Percentiles rank a stretch among this genome's conserved stretches.
Evolutionary conservation across 2,113 vertebrate genomes (phyloP).

Genomic region (Aptenodytes patagonicus): DNA sequence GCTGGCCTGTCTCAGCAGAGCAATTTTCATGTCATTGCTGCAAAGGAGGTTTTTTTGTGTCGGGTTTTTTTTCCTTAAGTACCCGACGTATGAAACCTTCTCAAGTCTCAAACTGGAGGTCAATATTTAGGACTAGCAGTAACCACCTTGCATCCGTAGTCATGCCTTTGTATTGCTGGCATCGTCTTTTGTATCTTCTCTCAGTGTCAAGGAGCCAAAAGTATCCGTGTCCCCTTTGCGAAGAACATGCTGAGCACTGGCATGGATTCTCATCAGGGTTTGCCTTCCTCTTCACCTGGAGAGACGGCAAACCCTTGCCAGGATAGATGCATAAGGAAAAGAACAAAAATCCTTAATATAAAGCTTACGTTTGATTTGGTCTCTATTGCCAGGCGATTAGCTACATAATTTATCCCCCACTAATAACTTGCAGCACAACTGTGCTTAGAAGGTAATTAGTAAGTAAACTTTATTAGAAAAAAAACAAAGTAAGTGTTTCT

Average conservation of each 20-base stretch:
- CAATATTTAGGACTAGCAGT: background rate
- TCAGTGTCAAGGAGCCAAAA: background rate
- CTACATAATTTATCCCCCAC: background rate
- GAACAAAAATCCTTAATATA: background rate
- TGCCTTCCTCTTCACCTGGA: background rate
- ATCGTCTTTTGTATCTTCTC: background rate
- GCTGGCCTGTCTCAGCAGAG: fast-evolving
- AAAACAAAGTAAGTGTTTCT: background rate
- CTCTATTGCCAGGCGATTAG: conserved; percentile 7
- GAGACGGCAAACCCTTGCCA: background rate
- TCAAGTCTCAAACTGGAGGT: background rate
- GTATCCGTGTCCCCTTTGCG: background rate
- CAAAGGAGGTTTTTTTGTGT: background rate
- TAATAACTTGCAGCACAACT: conserved; percentile 1
- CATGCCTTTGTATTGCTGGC: background rate
- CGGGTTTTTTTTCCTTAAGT: background rate
- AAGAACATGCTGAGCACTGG: background rate
- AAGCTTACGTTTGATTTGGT: background rate
- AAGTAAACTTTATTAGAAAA: background rate
- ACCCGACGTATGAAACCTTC: background rate
- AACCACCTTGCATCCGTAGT: background rate
- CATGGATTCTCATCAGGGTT: background rate
- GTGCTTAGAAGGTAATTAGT: background rate
- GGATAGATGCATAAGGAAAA: background rate
- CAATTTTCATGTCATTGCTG: background rate